Base-by-base conservation (phyloP, 2,797 vertebrate species). In the Borostomias antarcticus region DNA sequence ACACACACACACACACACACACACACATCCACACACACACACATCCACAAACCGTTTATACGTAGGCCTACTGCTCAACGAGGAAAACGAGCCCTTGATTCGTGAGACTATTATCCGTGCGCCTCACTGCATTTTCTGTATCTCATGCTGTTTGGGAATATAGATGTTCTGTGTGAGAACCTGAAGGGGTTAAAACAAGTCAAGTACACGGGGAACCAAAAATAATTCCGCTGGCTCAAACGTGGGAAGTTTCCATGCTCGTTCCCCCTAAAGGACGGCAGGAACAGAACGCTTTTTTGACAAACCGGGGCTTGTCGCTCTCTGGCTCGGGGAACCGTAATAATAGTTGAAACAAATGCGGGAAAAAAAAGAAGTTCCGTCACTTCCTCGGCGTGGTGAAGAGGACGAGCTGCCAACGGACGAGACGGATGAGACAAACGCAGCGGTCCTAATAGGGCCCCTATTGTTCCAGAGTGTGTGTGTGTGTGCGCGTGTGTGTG, bases 241-340 rank as follows among this genome's bases (percentile, higher is more conserved):
- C 11, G 61, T 47, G 72, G 63, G 66, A 67, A 70, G 32, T 80
- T 84, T 82, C 76, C 70, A 53, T 63, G 40, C 76, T 66, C 40
- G 62, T 79, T 74, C 72, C 58, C 72, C 58, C 74, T 25, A 29
- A 62, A 74, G 64, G 71, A 68, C 37, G 15, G 28, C 65, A 63
- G 48, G 50, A 68, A 72, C 37, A 53, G 53, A 62, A 37, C 69
- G 61, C 32, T 58, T 68, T 77, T 64, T n/a, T 53, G 62, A 62
- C 70, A 58, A 58, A 72, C 69, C 33, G 70, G 69, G 76, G 82
- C 57, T 76, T 69, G 82, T 64, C 67, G 59, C 8, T 45, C 74
- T n/a, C 32, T 63, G 72, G 70, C 68, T 62, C 58, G 11, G 72
- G 58, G 48, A 62, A 32, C 73, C 29, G 61, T 64, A 61, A 53